Conservation (phyloP, 2,113 vertebrate species). For the Cyphomyrus discorhynchus region DNA sequence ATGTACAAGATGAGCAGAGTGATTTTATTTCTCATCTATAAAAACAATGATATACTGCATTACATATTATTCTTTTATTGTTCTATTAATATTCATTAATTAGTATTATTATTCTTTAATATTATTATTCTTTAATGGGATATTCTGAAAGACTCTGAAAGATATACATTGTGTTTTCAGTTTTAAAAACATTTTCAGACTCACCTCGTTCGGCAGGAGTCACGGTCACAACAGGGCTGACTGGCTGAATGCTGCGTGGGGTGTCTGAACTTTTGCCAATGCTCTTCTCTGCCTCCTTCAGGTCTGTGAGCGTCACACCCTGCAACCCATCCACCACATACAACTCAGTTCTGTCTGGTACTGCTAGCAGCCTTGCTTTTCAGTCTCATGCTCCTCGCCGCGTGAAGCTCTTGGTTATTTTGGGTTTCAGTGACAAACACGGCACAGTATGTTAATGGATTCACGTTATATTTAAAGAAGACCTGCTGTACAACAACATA, state of each 20-base stretch:
- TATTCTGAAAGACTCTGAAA: not conserved
- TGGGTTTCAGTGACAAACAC: not conserved
- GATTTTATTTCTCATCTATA: not conserved
- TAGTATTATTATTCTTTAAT: not conserved
- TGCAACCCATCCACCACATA: conserved; percentile 32
- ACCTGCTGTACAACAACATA: not conserved
- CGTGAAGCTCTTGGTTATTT: not conserved
- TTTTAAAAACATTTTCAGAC: conserved; percentile 3
- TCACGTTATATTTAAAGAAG: not conserved
- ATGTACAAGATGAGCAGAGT: not conserved
- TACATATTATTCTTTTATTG: not conserved
- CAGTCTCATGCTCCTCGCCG: not conserved
- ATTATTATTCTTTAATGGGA: not conserved
- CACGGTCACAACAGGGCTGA: conserved; percentile 60
- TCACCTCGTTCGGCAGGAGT: conserved; percentile 63
- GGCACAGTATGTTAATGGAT: not conserved
- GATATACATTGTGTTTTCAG: not conserved
- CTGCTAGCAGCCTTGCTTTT: not conserved
- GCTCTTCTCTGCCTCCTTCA: conserved; percentile 80
- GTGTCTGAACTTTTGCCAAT: conserved; percentile 45
- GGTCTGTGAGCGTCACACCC: conserved; percentile 82
- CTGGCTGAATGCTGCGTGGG: conserved; percentile 51
- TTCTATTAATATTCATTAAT: not conserved
- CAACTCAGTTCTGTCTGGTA: not conserved
- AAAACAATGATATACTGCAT: not conserved